Base-by-base conservation (phyloP, 2,888 invertebrate species). In the Xanthorhoe spadicearia region DNA sequence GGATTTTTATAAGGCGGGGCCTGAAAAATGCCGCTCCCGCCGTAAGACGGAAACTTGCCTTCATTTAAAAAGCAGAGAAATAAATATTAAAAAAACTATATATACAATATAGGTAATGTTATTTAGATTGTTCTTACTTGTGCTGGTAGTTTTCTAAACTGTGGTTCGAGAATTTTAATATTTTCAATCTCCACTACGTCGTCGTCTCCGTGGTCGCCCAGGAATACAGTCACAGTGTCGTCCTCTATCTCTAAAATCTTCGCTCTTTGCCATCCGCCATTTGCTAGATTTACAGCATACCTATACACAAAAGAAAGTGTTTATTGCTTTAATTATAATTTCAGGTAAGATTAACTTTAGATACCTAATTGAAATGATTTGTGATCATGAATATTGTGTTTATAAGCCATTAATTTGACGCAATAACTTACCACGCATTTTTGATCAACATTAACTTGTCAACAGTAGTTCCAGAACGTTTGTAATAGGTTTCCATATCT, bases 121-220 rank as follows among this genome's bases (percentile, higher is more conserved):
- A 10, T 38, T 38, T 1, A 38, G 10, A 38, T 9, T 38, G 10
- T 54, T 23, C 52, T 77, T 77, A 95, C 95, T 93, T 97, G 97
- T 0, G 96, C 94, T 15, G 96, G 95, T 19, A 96, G 85, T 58
- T 84, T 86, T 10, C 95, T 93, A 78, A 96, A 97, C 68, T 94
- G 94, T 0, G 94, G 92, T 66, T 95, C 94, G 57, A 96, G 91
- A 28, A 94, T 91, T 74, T 94, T 95, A 28, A 97, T 90, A 66
- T 94, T 89, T 28, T 90, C 82, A 10, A 94, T 85, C 4, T 88
- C 75, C 23, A 96, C 93, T 15, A 85, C 82, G 54, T 95, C 95
- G 69, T 95, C 95, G 73, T 96, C 96, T 0, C 97, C 97, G 72
- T 94, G 95, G 84, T 97, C 97, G 9, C 97, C 95, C 69, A 96